Percentiles rank a stretch among this genome's conserved stretches.
Evolutionary conservation across 2,797 vertebrate species (phyloP).

Genomic region (Pelochelys cantorii): DNA sequence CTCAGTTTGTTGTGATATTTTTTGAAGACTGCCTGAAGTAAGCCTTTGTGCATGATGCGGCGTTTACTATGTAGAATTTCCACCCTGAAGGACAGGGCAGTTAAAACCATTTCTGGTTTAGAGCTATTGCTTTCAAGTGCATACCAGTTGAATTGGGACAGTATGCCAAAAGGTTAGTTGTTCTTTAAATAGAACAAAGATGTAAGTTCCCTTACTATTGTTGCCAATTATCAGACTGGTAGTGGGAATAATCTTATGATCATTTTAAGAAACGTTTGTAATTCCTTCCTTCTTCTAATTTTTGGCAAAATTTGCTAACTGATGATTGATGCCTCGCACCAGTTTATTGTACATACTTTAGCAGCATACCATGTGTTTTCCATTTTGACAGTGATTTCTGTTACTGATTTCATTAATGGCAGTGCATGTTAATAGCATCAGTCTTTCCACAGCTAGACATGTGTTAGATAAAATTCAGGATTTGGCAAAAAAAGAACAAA

Average conservation of each 20-base stretch:
- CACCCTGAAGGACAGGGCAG: not conserved
- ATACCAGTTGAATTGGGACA: slow-evolving; percentile 32
- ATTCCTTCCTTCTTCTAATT: not conserved
- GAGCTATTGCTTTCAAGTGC: not conserved
- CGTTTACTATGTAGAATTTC: slow-evolving; percentile 15
- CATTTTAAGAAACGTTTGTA: not conserved
- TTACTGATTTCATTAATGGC: not conserved
- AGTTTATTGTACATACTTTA: rapidly evolving
- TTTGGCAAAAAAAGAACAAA: not conserved
- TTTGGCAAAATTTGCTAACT: not conserved
- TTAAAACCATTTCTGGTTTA: slow-evolving; percentile 5
- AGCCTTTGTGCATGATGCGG: not conserved
- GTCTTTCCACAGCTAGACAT: not conserved
- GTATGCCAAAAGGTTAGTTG: not conserved
- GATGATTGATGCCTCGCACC: not conserved
- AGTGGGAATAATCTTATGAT: not conserved
- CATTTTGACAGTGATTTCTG: not conserved
- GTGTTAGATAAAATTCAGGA: not conserved
- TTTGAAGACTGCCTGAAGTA: slow-evolving; percentile 40
- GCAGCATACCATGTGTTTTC: rapidly evolving
- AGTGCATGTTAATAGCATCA: rapidly evolving
- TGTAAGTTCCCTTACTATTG: slow-evolving; percentile 7
- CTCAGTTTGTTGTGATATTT: slow-evolving; percentile 47
- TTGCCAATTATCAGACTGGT: not conserved
- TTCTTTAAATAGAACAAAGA: not conserved